Conservation (phyloP, 2,113 vertebrate species). For the Aix galericulata region DNA sequence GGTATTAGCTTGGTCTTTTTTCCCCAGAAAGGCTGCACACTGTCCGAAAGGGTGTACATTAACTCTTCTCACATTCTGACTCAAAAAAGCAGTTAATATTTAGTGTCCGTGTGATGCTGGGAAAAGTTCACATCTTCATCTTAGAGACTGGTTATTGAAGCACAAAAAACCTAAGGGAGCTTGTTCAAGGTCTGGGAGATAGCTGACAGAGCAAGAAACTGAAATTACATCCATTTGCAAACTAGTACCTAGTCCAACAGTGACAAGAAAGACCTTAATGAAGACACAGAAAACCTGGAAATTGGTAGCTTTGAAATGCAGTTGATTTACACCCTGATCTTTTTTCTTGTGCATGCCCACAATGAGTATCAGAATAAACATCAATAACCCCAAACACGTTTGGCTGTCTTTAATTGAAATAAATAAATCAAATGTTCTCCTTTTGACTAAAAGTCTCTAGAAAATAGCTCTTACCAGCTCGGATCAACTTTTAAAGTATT, state of each 20-base stretch:
- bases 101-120: neutral
- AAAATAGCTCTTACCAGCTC: neutral
- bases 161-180: neutral
- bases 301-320: neutral
- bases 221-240: neutral
- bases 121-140: neutral
- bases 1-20: neutral
- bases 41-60: conserved; percentile 12
- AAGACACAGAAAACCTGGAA: neutral
- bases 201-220: neutral
- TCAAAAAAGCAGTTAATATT: conserved; percentile 52
- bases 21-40: neutral
- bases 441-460: neutral
- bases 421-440: neutral
- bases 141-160: neutral
- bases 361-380: neutral
- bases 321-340: neutral
- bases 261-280: neutral
- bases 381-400: fast-evolving
- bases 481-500: neutral
- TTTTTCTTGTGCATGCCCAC: fast-evolving
- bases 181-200: neutral
- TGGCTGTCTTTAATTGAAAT: neutral
- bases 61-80: conserved; percentile 5
- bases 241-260: neutral